Evolutionary conservation across 1,140 invertebrate species (phyloP), one percentile per base, ranked within the genome.

Genomic region (Apis dorsata): DNA sequence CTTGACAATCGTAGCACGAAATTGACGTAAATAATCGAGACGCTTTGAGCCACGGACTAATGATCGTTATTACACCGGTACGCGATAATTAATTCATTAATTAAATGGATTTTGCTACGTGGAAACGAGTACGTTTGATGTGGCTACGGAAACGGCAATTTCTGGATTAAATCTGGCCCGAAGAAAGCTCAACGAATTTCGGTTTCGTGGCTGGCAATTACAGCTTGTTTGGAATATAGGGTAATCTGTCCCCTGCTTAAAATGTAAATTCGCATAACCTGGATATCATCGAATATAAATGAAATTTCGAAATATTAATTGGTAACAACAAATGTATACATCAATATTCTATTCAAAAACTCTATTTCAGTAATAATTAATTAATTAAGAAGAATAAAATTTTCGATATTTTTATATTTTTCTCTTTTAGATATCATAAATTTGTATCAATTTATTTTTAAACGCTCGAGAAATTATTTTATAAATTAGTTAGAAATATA

Each of bases 51-150:
- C 51, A 19, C 4, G 17, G 19, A 53, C 49, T 49, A 28, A 63
- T 70, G 75, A 74, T 62, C 63, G 69, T 21, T 53, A 34, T 17
- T 59, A 62, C 55, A 63, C 24, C 59, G 19, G 34, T 53, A 73
- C 62, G 59, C 77, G 62, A 79, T 85, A 85, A 86, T 85, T 85
- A 86, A 85, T 85, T 75, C 71, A 24, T 81, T 75, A 85, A 85
- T 86, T 86, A 72, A 85, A 85, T 53, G 77, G 34, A 34, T n/a
- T 44, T 51, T 57, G 55, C 44, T 51, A 62, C 69, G 60, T 28
- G 70, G 34, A 55, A 34, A 77, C 68, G 57, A 74, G 57, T 60
- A 15, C 79, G 79, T 83, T 85, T 74, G 69, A 74, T 72, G 70
- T 51, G 63, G 70, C 28, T 17, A 28, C 76, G 79, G 68, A 63